Percentiles rank a stretch among this genome's conserved stretches.
Evolutionary conservation across 2,113 vertebrate species (phyloP).

Genomic region (Nanorana parkeri): DNA sequence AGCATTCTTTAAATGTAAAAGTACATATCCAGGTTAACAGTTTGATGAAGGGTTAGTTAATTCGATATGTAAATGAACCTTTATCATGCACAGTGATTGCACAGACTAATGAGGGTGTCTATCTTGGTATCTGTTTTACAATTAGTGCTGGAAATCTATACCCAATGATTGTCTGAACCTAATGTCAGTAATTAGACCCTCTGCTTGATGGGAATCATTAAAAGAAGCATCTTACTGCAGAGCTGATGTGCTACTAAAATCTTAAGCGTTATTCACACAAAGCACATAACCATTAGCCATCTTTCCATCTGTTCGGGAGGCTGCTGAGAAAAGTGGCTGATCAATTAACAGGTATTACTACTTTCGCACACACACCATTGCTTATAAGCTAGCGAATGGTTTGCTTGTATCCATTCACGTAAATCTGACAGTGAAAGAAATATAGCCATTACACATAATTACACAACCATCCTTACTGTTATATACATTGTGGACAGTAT

Average conservation of each 20-base stretch:
- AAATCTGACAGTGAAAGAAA: constrained; percentile 14
- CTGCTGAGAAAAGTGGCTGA: constrained; percentile 36
- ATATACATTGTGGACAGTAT: not conserved
- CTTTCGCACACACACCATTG: constrained; percentile 32
- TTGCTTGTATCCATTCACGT: constrained; percentile 18
- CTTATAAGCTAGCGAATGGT: constrained; percentile 35
- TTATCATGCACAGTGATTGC: constrained; percentile 37
- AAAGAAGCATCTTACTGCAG: constrained; percentile 35
- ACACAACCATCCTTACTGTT: not conserved
- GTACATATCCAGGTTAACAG: constrained; percentile 15
- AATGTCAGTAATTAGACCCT: constrained; percentile 53
- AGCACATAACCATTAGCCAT: constrained; percentile 47
- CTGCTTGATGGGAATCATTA: constrained; percentile 52
- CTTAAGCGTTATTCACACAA: constrained; percentile 35
- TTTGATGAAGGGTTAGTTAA: constrained; percentile 42
- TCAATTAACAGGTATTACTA: constrained; percentile 49
- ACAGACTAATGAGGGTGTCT: constrained; percentile 44
- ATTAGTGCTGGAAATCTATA: constrained; percentile 43
- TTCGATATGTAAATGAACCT: constrained; percentile 49
- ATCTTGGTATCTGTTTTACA: constrained; percentile 50
- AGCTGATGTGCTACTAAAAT: constrained; percentile 44
- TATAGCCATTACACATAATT: constrained; percentile 36
- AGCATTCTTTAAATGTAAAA: not conserved
- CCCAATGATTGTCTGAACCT: constrained; percentile 41
- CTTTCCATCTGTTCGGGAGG: constrained; percentile 21